Evolutionary conservation across 2,113 vertebrate genomes (phyloP).

Genomic region (Epinephelus cyanopodus): DNA sequence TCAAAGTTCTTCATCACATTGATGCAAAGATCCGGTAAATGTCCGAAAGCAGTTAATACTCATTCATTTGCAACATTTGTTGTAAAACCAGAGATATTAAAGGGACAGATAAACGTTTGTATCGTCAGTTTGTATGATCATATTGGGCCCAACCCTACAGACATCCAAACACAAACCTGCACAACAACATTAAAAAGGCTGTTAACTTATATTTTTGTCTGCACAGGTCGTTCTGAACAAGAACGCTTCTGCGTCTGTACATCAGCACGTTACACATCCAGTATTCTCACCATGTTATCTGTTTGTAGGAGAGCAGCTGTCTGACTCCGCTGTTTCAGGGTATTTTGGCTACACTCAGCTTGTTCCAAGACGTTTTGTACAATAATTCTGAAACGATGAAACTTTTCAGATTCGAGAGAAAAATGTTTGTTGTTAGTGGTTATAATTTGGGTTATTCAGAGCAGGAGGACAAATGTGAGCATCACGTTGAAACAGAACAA

Average conservation of each 20-base stretch:
- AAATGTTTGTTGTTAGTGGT: background rate
- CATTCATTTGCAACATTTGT: background rate
- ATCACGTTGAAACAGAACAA: background rate
- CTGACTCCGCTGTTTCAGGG: slow-evolving; percentile 1
- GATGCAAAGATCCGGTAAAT: slow-evolving; percentile 38
- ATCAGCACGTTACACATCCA: background rate
- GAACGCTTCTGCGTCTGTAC: background rate
- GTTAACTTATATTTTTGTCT: background rate
- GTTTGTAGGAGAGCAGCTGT: background rate
- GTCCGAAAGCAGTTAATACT: background rate
- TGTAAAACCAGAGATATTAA: background rate
- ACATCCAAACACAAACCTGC: background rate
- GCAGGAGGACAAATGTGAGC: background rate
- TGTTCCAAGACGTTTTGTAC: slow-evolving; percentile 36
- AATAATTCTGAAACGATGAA: slow-evolving; percentile 12
- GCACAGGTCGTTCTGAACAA: slow-evolving; percentile 6
- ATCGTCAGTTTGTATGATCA: background rate
- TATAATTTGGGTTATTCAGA: background rate
- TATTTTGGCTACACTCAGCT: slow-evolving; percentile 43
- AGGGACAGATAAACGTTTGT: background rate
- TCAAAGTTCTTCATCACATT: slow-evolving; percentile 49
- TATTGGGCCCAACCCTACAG: background rate
- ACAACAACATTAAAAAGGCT: slow-evolving; percentile 10
- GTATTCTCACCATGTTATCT: background rate
- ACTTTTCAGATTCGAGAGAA: slow-evolving; percentile 37